Percentiles rank a stretch among this genome's conserved stretches.
These are phyloP conservation scores for Pluvianellus socialis DNA, from an alignment of 2,113 vertebrate species.

Conservation along the genomic window DNA sequence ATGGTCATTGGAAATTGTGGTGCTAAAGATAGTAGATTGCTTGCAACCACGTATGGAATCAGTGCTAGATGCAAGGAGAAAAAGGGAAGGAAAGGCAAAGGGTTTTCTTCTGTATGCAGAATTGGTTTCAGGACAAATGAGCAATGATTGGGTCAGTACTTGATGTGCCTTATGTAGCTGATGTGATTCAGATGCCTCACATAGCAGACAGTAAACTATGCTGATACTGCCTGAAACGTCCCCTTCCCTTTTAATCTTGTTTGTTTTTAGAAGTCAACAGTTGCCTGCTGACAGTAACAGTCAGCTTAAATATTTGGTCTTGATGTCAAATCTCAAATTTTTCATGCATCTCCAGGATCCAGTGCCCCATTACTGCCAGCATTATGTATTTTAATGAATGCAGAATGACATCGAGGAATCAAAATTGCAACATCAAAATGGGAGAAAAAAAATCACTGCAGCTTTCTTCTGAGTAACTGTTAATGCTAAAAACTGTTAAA, in stretches of 20 bases:
- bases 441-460: conserved; percentile 14
- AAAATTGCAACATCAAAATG: conserved; percentile 61
- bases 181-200: conserved; percentile 30
- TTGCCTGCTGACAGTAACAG: conserved; percentile 47
- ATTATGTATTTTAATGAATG: conserved; percentile 73
- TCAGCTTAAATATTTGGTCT: conserved; percentile 68
- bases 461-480: conserved; percentile 65
- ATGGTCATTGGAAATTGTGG: neutral
- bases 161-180: neutral
- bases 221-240: conserved; percentile 42
- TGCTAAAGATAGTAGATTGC: neutral
- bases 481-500: conserved; percentile 75
- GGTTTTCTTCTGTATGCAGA: neutral
- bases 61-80: neutral
- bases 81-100: neutral
- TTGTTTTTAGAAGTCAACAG: conserved; percentile 62
- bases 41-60: neutral
- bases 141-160: neutral
- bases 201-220: conserved; percentile 25
- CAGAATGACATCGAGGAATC: conserved; percentile 55
- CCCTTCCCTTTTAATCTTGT: conserved; percentile 60
- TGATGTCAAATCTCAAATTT: conserved; percentile 41
- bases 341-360: conserved; percentile 52
- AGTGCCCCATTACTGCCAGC: conserved; percentile 55
- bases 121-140: conserved; percentile 11